Base-by-base conservation (phyloP, 2,888 invertebrate genomes). In the Drosophila borealis region DNA sequence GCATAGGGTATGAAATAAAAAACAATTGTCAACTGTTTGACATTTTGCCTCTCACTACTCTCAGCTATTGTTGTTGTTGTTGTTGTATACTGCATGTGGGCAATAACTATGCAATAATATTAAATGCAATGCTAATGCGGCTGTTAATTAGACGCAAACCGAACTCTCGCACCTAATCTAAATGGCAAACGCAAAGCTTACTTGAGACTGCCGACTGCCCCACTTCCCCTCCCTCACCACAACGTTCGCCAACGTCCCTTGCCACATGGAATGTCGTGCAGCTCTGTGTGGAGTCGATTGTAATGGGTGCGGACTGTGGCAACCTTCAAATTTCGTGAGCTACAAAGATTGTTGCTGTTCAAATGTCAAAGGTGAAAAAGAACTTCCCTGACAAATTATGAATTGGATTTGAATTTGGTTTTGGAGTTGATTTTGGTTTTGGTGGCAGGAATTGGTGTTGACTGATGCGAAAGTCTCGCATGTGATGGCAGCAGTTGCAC, bases 351-450 rank as follows among this genome's bases (percentile, higher is more conserved):
- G 37, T 11, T 11, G 46, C 45, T 17, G 55, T 17, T 33, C 4
- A 88, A 83, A 83, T 88, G 83, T 88, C 86, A 88, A 71, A 88
- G 68, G 83, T 68, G 33, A 50, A 65, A 50, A 14, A 88, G 87
- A 83, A 86, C 88, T 82, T 85, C 82, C 83, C 86, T 54, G 50
- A n/a, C 55, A 60, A 48, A 42, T 61, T 48, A 39, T 56, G 44
- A 17, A 39, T 34, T n/a, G 36, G 5, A 48, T 25, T 55, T 51
- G 36, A 29, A 41, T 41, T 11, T 17, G 9, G 9, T 33, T 42
- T 21, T 37, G 13, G 9, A 39, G 42, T 37, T 33, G 21, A 8
- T 9, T 21, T 13, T 25, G n/a, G n/a, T 68, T 25, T 5, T 21
- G 36, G 21, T 50, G 10, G 10, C 3, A 54, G 19, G 11, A 33